These are phyloP conservation scores for Callyntrura sp. DNA, from an alignment of 2,888 invertebrate genomes.

Conservation along the genomic window DNA sequence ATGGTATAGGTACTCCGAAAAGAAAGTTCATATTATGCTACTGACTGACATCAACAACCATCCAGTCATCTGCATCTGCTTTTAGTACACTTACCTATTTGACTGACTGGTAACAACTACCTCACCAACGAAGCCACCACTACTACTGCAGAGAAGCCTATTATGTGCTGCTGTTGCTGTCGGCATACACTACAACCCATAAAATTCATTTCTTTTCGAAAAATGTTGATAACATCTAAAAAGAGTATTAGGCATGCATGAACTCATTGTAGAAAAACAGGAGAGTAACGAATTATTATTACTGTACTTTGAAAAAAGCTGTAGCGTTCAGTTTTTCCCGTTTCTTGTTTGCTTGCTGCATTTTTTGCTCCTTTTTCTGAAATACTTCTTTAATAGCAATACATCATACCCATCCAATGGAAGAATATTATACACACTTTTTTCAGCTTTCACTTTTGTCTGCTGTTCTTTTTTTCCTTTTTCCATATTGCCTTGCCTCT, in stretches of 20 bases:
- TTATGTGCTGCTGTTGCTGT: not conserved
- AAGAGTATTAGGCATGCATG: not conserved
- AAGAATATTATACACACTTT: constrained; percentile 43
- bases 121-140: not conserved
- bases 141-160: not conserved
- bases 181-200: not conserved
- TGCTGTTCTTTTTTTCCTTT: constrained; percentile 21
- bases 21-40: not conserved
- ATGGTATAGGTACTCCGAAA: not conserved
- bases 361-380: constrained; percentile 20
- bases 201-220: constrained; percentile 26
- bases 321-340: constrained; percentile 1
- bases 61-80: not conserved
- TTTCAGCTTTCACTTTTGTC: constrained; percentile 57
- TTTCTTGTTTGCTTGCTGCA: not conserved
- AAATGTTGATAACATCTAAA: constrained; percentile 30
- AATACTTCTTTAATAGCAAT: constrained; percentile 3
- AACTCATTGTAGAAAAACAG: constrained; percentile 4
- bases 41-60: not conserved
- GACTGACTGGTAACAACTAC: constrained; percentile 16
- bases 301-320: constrained; percentile 43
- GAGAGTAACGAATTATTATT: constrained; percentile 6
- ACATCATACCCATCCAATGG: not conserved
- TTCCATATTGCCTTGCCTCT: not conserved
- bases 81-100: not conserved